These are phyloP conservation scores for Drosophila sp. DNA, from an alignment of 1,140 invertebrate genomes.

Conservation along the genomic window DNA sequence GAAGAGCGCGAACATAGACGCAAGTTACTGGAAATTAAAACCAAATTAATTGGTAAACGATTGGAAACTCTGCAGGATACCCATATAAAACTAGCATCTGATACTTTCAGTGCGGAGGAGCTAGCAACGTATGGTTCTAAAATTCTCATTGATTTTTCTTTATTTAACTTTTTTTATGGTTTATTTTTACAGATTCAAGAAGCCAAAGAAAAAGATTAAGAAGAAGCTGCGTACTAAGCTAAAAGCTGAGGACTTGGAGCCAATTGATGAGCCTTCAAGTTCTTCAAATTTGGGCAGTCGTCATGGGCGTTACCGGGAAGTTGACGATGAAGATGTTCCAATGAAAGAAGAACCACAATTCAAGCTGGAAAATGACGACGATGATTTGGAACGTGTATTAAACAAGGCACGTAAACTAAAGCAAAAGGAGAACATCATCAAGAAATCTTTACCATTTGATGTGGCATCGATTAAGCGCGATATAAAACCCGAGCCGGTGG, in stretches of 20 bases:
- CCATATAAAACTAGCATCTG: constrained; percentile 91
- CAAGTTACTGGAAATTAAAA: constrained; percentile 86
- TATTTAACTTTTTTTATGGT: not conserved
- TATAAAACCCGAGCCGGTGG: constrained; percentile 85
- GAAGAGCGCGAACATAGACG: constrained; percentile 85
- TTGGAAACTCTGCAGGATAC: constrained; percentile 90
- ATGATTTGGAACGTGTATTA: constrained; percentile 90
- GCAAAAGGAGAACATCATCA: constrained; percentile 85
- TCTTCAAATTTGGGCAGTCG: constrained; percentile 86
- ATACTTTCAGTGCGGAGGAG: constrained; percentile 95
- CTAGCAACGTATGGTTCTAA: constrained; percentile 86
- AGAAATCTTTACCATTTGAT: constrained; percentile 84
- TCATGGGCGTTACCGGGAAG: constrained; percentile 76
- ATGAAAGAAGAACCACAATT: constrained; percentile 85
- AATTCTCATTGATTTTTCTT: not conserved
- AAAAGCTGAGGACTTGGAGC: constrained; percentile 87
- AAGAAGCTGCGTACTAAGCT: constrained; percentile 86
- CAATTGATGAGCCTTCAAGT: constrained; percentile 76
- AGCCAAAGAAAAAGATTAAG: constrained; percentile 94
- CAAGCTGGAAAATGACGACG: constrained; percentile 90
- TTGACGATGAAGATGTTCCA: constrained; percentile 83
- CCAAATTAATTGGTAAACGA: constrained; percentile 88
- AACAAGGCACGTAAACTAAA: constrained; percentile 91
- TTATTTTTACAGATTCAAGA: constrained; percentile 91
- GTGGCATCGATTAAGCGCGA: constrained; percentile 83